Evolutionary conservation across 2,113 vertebrate species (phyloP), one percentile per base, ranked within the genome.

Genomic region (Nothoprocta pentlandii): DNA sequence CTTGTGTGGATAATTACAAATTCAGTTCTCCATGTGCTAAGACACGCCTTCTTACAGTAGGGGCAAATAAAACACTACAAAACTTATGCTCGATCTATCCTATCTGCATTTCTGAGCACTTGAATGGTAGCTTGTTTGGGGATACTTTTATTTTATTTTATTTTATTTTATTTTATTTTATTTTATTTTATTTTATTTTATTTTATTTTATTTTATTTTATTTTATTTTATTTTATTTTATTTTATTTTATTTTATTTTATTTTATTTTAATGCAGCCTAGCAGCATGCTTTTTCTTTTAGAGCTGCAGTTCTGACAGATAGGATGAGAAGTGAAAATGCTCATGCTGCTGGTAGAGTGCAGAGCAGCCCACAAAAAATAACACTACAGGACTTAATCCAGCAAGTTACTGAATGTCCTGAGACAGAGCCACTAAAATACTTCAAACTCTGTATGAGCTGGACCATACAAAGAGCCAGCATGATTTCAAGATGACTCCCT

Each of bases 71-170:
- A 71, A 63, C 9, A 30, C 11, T 44, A 42, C 10, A 73, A 34
- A 8, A n/a, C 6, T 34, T 69, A 4, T 0, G 2, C 26, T 61
- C 42, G 25, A 64, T 11, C 78, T 6, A n/a, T 36, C n/a, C 10
- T 53, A 6, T 34, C 25, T 51, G 11, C 11, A 84, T 42, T 4
- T 87, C 62, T 51, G 6, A 59, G 3, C 3, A 14, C 6, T 58
- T 69, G 20, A 59, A 86, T 67, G 30, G 4, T 58, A 3, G 17
- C 91, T 58, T 46, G 9, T 84, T 77, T 56, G 28, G 2, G 8
- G 36, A 39, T 39, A 39, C 36, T 44, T 46, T 46, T 46, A 46
- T 47, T 47, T 47, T 47, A 47, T 47, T 49, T 49, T 49, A 49
- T 49, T 49, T 49, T 49, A 49, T 49, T 49, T 49, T 49, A 49